Percentiles rank a stretch among this genome's conserved stretches.
Conservation (phyloP, 2,797 vertebrate genomes). For the Pipistrellus pipistrellus region DNA sequence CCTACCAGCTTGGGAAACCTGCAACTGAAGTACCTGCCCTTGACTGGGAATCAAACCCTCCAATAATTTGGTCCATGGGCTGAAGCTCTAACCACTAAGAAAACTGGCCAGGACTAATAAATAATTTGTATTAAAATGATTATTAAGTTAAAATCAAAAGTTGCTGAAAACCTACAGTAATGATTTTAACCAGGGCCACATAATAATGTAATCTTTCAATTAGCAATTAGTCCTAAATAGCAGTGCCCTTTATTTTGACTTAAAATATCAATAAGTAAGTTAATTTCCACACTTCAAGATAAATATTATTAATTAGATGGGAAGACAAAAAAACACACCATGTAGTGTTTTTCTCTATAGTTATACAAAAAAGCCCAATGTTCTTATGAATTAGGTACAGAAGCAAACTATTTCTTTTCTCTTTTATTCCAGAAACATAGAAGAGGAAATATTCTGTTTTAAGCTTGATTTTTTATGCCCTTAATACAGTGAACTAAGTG, state of each 20-base stretch:
- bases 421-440: not conserved
- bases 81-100: too few species aligned
- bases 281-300: conserved; percentile 67
- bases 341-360: conserved; percentile 21
- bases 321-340: not conserved
- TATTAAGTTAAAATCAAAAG: conserved; percentile 83
- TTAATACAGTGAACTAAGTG: not conserved
- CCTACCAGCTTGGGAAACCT: too few species aligned
- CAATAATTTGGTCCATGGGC: too few species aligned
- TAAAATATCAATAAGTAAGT: conserved; percentile 79
- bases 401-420: not conserved
- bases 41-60: too few species aligned
- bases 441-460: not conserved
- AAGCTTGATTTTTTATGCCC: not conserved
- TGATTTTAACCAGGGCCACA: conserved; percentile 67
- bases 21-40: too few species aligned
- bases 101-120: conserved; percentile 28
- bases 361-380: not conserved
- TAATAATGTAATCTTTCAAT: conserved; percentile 82
- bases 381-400: conserved; percentile 23
- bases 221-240: conserved; percentile 81
- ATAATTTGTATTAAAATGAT: conserved; percentile 81
- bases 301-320: conserved; percentile 76
- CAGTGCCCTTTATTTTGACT: conserved; percentile 80
- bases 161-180: conserved; percentile 76